These are phyloP conservation scores for Echeneis naucrates DNA, from an alignment of 2,797 vertebrate species.

Conservation along the genomic window DNA sequence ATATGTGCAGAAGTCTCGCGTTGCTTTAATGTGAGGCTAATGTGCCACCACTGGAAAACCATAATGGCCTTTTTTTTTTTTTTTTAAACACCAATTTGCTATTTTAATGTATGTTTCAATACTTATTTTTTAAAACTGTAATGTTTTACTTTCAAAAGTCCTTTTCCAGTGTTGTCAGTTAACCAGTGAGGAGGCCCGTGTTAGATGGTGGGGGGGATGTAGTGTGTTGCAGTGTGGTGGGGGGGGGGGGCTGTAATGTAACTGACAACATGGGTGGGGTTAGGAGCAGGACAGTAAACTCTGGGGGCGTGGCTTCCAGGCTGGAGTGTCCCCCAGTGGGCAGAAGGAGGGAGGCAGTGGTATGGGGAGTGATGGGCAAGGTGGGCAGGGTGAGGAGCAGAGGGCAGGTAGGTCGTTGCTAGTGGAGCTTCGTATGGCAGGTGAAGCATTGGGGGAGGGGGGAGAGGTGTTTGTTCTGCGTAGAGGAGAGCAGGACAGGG, in stretches of 20 bases:
- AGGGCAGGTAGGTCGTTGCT: slow-evolving; percentile 70
- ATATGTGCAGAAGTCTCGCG: not conserved
- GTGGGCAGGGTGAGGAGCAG: slow-evolving; percentile 73
- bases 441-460: slow-evolving; percentile 50
- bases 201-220: slow-evolving; percentile 62
- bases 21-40: not conserved
- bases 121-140: too few species aligned
- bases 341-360: slow-evolving; percentile 68
- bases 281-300: slow-evolving; percentile 82
- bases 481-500: slow-evolving; percentile 45
- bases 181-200: slow-evolving; percentile 11
- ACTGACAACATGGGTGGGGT: slow-evolving; percentile 76
- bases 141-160: too few species aligned
- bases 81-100: not conserved
- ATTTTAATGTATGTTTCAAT: not conserved
- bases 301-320: slow-evolving; percentile 33
- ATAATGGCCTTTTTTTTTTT: not conserved
- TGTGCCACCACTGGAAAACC: not conserved
- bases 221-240: slow-evolving; percentile 59
- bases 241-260: slow-evolving; percentile 81
- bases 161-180: not conserved
- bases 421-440: slow-evolving; percentile 59
- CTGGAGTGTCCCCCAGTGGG: slow-evolving; percentile 65
- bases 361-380: slow-evolving; percentile 84
- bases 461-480: slow-evolving; percentile 38